Conservation (phyloP, 2,888 invertebrate species). For the Hypomecis atomaria region DNA sequence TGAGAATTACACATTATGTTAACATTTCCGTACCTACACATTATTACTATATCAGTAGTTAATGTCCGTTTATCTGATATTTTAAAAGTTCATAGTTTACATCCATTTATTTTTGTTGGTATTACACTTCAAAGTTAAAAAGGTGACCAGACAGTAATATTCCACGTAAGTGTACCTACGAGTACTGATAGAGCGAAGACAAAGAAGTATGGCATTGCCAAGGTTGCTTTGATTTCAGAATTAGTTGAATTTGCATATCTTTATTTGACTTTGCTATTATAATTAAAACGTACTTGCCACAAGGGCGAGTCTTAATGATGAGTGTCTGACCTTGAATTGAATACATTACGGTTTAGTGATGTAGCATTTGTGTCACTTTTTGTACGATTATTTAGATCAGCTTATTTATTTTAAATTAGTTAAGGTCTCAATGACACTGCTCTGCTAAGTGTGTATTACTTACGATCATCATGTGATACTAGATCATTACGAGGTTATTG, state of each 20-base stretch:
- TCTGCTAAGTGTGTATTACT: too few relatives aligned
- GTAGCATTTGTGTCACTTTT: too few relatives aligned
- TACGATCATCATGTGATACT: too few relatives aligned
- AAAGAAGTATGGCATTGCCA: conserved; percentile 6
- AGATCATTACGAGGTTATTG: too few relatives aligned
- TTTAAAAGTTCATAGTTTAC: background rate
- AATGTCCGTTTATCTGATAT: background rate
- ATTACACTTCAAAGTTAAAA: conserved; percentile 2
- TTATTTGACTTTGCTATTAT: background rate
- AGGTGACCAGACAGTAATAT: conserved; percentile 5
- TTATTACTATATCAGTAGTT: background rate
- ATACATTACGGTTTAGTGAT: too few relatives aligned
- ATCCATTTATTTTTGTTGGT: background rate
- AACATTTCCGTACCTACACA: too few relatives aligned
- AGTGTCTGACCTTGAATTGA: too few relatives aligned
- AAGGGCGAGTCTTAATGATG: background rate
- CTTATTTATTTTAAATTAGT: too few relatives aligned
- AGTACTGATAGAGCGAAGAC: background rate
- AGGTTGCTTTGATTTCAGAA: background rate
- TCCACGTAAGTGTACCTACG: background rate
- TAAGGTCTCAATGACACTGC: too few relatives aligned
- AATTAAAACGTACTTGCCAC: background rate
- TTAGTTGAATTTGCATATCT: conserved; percentile 1
- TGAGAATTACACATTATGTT: too few relatives aligned
- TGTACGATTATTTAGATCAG: too few relatives aligned